Base-by-base conservation (phyloP, 2,113 vertebrate genomes). In the Hirundichthys speculiger region DNA sequence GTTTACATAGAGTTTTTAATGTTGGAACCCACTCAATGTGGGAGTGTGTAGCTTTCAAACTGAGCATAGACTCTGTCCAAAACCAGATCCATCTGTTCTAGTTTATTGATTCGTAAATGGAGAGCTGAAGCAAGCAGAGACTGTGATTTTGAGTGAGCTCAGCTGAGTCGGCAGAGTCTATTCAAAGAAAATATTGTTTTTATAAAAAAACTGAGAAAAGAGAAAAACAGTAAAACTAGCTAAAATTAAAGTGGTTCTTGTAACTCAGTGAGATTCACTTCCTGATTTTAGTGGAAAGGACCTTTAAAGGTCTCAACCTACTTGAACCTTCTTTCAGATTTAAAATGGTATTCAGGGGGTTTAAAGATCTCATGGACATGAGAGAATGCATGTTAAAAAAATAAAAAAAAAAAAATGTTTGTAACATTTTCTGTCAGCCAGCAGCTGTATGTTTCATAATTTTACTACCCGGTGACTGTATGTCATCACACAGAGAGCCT, bases 201-300 rank as follows among this genome's bases (percentile, higher is more conserved):
- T 62, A 68, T 25, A 40, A 18, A 67, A 19, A 18, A 15, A 39
- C n/a, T n/a, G n/a, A 43, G 56, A 54, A 59, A 43, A 56, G 42
- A 18, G 21, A 27, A 12, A 64, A 54, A 20, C 20, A 1, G 51
- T 21, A 20, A 24, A 25, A 50, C 34, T 1, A 7, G 2, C 24
- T 21, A 22, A 65, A 59, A 66, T 52, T 42, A 40, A 50, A 48
- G 14, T 24, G 40, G 48, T 82, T 69, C 27, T 69, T 78, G 53
- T 48, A 73, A 66, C 69, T 46, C 39, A 72, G 7, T 15, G 43
- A 86, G 71, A 78, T 64, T 81, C 81, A 86, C 71, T 86, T 88
- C 83, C 81, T 74, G 49, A 75, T 78, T 84, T 74, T 57, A 40
- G 27, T 66, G 20, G 42, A 30, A 34, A 45, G n/a, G 59, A 73